phyloP scores from a whole-genome alignment of 1,140 invertebrate genomes.

The Aphelinus certus region DNA sequence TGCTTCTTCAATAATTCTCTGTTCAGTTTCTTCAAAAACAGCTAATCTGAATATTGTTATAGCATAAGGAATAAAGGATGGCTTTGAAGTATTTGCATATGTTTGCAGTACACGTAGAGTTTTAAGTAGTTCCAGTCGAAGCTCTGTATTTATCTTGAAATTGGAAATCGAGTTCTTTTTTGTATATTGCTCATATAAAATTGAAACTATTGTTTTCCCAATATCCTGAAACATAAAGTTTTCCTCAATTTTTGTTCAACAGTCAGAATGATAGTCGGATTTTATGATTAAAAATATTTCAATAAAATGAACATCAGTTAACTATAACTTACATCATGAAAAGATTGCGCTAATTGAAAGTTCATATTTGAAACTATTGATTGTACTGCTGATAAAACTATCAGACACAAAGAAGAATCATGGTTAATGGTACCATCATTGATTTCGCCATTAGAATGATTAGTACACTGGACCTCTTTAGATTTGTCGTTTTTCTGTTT shows the following conservation, averaged over 20 bases:
- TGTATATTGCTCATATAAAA: constrained; percentile 24
- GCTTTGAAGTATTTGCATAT: background rate
- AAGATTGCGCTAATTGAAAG: constrained; percentile 17
- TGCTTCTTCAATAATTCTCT: constrained; percentile 27
- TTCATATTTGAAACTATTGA: constrained; percentile 20
- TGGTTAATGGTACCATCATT: background rate
- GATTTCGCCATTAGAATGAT: background rate
- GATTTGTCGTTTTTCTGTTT: constrained; percentile 1
- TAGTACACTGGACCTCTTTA: background rate
- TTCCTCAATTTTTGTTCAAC: background rate
- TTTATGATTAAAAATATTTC: background rate
- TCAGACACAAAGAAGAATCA: background rate
- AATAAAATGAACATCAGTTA: background rate
- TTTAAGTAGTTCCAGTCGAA: constrained; percentile 24
- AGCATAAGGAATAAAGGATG: constrained; percentile 7
- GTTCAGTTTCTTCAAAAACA: constrained; percentile 15
- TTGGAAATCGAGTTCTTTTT: background rate
- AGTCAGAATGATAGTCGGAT: background rate
- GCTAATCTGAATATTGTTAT: constrained; percentile 28
- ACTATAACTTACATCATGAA: constrained; percentile 28
- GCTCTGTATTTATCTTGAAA: background rate
- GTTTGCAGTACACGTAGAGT: constrained; percentile 22
- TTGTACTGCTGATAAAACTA: constrained; percentile 26
- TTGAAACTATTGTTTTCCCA: constrained; percentile 1
- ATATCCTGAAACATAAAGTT: constrained; percentile 16